These are phyloP conservation scores for Atethmia centrago DNA, from an alignment of 2,888 invertebrate species.

Conservation along the genomic window DNA sequence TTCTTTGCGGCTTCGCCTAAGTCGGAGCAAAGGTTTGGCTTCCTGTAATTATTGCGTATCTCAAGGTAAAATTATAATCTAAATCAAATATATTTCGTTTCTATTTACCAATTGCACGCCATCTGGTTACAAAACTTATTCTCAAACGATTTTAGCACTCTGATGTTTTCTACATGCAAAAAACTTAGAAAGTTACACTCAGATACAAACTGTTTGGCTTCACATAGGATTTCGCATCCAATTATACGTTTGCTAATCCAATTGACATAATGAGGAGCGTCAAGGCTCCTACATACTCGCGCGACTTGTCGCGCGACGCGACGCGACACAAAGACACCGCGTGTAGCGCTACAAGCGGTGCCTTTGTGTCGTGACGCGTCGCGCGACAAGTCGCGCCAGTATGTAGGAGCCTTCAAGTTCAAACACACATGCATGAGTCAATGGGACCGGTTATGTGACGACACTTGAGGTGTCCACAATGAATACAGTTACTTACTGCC, in stretches of 20 bases:
- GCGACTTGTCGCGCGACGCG: too few relatives aligned
- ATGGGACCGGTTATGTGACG: conserved; percentile 43
- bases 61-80: neutral
- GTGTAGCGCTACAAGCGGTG: too few relatives aligned
- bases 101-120: neutral
- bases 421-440: conserved; percentile 35
- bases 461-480: conserved; percentile 23
- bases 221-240: conserved; percentile 61
- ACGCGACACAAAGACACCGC: too few relatives aligned
- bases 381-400: too few relatives aligned
- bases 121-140: neutral
- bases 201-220: conserved; percentile 58
- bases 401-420: too few relatives aligned
- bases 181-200: conserved; percentile 45
- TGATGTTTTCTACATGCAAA: conserved; percentile 17
- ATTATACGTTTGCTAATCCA: conserved; percentile 65
- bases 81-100: neutral
- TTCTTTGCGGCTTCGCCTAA: conserved; percentile 69
- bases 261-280: conserved; percentile 59
- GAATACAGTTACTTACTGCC: conserved; percentile 28
- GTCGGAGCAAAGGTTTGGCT: conserved; percentile 71
- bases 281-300: too few relatives aligned
- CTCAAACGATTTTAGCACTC: neutral
- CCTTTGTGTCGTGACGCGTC: too few relatives aligned
- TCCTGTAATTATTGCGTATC: neutral